Evolutionary conservation across 2,888 invertebrate genomes (phyloP), one percentile per base, ranked within the genome.

Genomic region (Pollenia angustigena): DNA sequence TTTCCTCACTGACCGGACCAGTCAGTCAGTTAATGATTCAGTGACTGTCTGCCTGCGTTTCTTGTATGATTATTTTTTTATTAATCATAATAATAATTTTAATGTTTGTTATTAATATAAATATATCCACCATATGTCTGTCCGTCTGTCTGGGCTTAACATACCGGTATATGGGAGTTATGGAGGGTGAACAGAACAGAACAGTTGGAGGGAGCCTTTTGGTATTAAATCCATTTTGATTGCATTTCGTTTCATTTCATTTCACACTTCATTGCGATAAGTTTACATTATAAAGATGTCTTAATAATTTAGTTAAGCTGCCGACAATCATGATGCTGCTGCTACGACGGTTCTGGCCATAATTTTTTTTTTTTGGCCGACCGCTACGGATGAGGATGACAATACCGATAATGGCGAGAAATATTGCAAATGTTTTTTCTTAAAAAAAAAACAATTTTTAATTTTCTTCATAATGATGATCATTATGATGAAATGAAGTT

Each of bases 231-330:
- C 84, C 87, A 81, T 62, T 87, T 81, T 87, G 81, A 87, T 87
- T 84, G 84, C 87, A 87, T 88, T 88, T 88, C 88, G 83, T 88
- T 88, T 85, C 83, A 88, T 88, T 88, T 87, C 91, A 91, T 90
- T 92, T 91, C 91, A 91, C 91, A 91, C 91, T 91, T 91, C 92
- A 92, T 91, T 91, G 92, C 91, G 92, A 91, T 91, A 87, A 87
- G 84, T 84, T 87, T 90, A 90, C 89, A 81, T 91, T 89, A 91
- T 92, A 91, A 92, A 92, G 91, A 91, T 91, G 91, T 91, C 91
- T 91, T 91, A 91, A 92, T 91, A 92, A 92, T 91, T 92, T 91
- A 92, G 90, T 91, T 91, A 90, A 90, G 91, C 89, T 88, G 89
- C 81, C 85, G 84, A 74, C 81, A 87, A 87, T 76, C 71, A 66